Percentiles rank a stretch among this genome's conserved stretches.
Evolutionary conservation across 2,113 vertebrate species (phyloP).

Genomic region (Eptesicus fuscus): DNA sequence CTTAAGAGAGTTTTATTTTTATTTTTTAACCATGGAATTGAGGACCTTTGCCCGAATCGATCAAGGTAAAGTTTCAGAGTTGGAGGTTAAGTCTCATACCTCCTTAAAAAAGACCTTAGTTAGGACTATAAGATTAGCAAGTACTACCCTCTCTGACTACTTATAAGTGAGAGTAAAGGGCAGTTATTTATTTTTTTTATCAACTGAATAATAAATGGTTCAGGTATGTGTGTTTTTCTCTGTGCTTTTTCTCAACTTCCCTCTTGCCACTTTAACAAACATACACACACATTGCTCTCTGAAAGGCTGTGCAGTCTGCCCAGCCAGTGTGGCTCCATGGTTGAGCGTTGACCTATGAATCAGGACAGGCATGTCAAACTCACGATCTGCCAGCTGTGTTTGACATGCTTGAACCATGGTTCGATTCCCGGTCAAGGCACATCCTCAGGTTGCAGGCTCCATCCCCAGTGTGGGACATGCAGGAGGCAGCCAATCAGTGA

Average conservation of each 20-base stretch:
- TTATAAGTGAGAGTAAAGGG: neutral
- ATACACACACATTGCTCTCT: too few relatives aligned
- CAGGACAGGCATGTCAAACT: too few relatives aligned
- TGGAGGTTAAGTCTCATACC: neutral
- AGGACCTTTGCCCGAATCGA: neutral
- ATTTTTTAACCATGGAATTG: neutral
- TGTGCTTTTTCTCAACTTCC: constrained; percentile 11
- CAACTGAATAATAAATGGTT: neutral
- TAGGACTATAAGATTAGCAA: neutral
- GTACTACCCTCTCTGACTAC: neutral
- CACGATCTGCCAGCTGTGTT: too few relatives aligned
- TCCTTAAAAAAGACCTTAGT: neutral
- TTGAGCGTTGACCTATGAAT: too few relatives aligned
- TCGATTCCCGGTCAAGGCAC: too few relatives aligned
- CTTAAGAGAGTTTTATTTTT: constrained; percentile 24
- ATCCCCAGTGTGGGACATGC: too few relatives aligned
- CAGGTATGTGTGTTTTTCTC: neutral
- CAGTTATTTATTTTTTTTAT: neutral
- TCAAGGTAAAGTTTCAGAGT: neutral
- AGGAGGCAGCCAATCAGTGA: too few relatives aligned
- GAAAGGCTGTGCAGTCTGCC: too few relatives aligned
- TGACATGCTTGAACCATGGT: too few relatives aligned
- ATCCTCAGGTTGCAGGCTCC: too few relatives aligned
- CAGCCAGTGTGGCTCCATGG: too few relatives aligned
- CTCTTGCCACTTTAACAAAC: neutral